Percentiles rank a stretch among this genome's conserved stretches.
phyloP scores from a whole-genome alignment of 1,140 invertebrate genomes.

The Neodiprion fabricii region DNA sequence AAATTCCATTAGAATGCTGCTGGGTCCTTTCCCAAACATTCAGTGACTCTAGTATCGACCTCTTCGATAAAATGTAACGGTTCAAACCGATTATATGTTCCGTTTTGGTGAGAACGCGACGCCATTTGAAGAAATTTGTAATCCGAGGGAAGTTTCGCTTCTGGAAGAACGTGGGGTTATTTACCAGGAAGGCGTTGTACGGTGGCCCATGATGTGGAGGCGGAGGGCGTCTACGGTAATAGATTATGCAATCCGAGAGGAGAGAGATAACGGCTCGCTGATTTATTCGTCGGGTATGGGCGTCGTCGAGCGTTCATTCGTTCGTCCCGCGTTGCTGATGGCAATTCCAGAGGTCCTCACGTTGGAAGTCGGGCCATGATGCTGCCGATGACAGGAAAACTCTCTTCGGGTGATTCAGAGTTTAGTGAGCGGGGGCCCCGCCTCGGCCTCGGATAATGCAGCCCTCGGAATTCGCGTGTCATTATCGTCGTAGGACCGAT shows the following conservation, averaged over 20 bases:
- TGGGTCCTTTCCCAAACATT: too few species aligned
- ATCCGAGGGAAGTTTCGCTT: too few species aligned
- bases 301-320: slow-evolving; percentile 57
- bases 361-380: slow-evolving; percentile 39
- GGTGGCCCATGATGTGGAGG: too few species aligned
- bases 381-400: slow-evolving; percentile 56
- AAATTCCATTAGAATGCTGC: too few species aligned
- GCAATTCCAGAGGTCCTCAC: slow-evolving; percentile 55
- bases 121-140: too few species aligned
- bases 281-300: slow-evolving; percentile 63
- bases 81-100: too few species aligned
- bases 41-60: too few species aligned
- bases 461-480: slow-evolving; percentile 43
- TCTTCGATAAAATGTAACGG: too few species aligned
- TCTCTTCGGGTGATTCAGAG: slow-evolving; percentile 62
- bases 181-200: too few species aligned
- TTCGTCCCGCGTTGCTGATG: slow-evolving; percentile 52
- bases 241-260: not conserved
- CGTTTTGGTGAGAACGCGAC: too few species aligned
- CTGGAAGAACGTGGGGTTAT: too few species aligned
- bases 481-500: slow-evolving; percentile 44
- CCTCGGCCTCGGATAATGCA: slow-evolving; percentile 26
- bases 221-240: not conserved
- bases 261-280: slow-evolving; percentile 36
- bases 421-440: slow-evolving; percentile 40